phyloP scores from a whole-genome alignment of 2,113 vertebrate species.

The Platysteira castanea region DNA sequence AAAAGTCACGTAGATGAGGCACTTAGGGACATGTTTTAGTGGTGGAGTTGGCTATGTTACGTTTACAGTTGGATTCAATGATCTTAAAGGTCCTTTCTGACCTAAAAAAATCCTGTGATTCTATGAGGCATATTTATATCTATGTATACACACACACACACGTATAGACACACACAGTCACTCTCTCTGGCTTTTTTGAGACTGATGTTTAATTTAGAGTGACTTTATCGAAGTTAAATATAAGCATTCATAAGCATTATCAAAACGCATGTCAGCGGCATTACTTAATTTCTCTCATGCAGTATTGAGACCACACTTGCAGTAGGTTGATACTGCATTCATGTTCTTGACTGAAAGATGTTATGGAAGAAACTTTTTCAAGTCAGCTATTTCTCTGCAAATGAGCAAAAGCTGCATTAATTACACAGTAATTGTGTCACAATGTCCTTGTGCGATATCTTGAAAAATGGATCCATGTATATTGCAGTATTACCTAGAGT shows the following conservation, averaged over 20 bases:
- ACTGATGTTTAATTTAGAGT: background rate
- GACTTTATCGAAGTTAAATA: background rate
- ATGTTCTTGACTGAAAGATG: background rate
- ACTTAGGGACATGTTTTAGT: too few relatives aligned
- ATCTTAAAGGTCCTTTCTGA: background rate
- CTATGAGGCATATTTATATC: background rate
- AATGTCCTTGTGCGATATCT: background rate
- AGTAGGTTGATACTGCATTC: background rate
- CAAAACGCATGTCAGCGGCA: accelerated
- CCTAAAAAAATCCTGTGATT: background rate
- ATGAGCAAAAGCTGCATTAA: background rate
- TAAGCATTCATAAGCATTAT: background rate
- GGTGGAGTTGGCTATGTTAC: too few relatives aligned
- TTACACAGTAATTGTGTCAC: background rate
- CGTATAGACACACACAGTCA: background rate
- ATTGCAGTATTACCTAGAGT: background rate
- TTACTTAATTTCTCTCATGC: background rate
- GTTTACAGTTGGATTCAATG: background rate
- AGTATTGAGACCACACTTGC: background rate
- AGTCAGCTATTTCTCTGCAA: background rate
- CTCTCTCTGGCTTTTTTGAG: background rate
- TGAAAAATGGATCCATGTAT: background rate
- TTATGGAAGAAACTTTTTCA: background rate
- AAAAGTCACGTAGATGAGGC: too few relatives aligned
- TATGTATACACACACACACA: background rate